phyloP scores from a whole-genome alignment of 2,797 vertebrate species.

The Poecilia wingei region DNA sequence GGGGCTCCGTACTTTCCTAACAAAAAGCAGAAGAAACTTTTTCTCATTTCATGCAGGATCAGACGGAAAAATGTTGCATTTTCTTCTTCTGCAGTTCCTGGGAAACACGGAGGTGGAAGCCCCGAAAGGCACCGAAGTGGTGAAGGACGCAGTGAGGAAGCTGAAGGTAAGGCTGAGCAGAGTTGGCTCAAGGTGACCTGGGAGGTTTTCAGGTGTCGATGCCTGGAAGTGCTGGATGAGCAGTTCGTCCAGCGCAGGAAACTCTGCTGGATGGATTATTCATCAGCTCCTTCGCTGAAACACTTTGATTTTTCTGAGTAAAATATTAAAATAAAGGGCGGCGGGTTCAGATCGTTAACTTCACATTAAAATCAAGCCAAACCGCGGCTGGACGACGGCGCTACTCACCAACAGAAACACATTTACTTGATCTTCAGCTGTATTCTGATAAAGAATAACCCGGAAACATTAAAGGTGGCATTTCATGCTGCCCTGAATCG shows the following conservation, averaged over 20 bases:
- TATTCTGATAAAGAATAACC: too few species aligned
- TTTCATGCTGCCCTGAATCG: too few species aligned
- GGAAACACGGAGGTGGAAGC: constrained; percentile 97
- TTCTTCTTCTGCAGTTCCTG: constrained; percentile 83
- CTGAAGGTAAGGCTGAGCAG: constrained; percentile 86
- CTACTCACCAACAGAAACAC: too few species aligned
- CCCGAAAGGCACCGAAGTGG: constrained; percentile 97
- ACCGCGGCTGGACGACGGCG: background rate
- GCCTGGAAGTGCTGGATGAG: constrained; percentile 42
- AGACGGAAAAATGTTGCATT: background rate
- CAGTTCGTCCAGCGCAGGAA: background rate
- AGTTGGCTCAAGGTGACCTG: constrained; percentile 61
- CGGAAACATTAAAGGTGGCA: too few species aligned
- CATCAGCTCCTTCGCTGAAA: background rate
- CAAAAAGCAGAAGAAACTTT: background rate
- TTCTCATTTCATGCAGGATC: background rate
- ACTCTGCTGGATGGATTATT: constrained; percentile 27
- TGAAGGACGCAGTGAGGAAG: constrained; percentile 96
- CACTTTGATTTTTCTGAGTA: background rate
- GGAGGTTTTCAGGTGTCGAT: constrained; percentile 22
- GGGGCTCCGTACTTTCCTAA: background rate
- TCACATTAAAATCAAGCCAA: background rate
- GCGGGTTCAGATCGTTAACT: background rate
- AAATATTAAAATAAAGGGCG: background rate
- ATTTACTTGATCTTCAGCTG: too few species aligned